Evolutionary conservation across 2,113 vertebrate species (phyloP).

Genomic region (Emydocephalus ijimae): DNA sequence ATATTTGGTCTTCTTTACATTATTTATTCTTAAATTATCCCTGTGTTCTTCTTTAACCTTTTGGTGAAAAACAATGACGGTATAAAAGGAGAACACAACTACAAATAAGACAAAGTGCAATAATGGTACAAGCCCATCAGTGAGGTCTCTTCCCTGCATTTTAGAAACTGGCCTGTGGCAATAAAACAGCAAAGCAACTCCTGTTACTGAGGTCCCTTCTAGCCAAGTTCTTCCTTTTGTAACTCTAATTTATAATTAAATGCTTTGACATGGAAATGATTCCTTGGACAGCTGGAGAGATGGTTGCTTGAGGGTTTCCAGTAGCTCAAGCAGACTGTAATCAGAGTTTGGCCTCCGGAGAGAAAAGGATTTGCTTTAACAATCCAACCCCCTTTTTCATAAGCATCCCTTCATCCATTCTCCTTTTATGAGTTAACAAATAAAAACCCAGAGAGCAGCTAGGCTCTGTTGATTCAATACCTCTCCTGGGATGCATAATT

Average conservation of each 20-base stretch:
- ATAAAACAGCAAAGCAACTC: not conserved
- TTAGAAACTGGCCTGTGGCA: not conserved
- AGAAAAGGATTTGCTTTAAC: not conserved
- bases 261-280: slow-evolving; percentile 23
- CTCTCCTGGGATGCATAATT: slow-evolving; percentile 41
- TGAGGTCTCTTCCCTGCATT: not conserved
- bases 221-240: not conserved
- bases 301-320: not conserved
- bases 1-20: not conserved
- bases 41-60: not conserved
- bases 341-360: slow-evolving; percentile 11
- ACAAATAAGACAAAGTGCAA: not conserved
- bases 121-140: not conserved
- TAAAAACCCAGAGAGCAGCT: slow-evolving; percentile 19
- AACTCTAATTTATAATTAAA: slow-evolving; percentile 27
- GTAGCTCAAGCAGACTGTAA: not conserved
- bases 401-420: not conserved
- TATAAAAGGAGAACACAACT: not conserved
- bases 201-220: not conserved
- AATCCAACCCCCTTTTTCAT: not conserved
- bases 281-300: slow-evolving; percentile 9
- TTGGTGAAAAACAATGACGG: not conserved
- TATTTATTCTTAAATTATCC: not conserved
- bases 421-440: slow-evolving; percentile 37
- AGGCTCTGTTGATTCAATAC: slow-evolving; percentile 35